Evolutionary conservation across 1,140 invertebrate species (phyloP), one percentile per base, ranked within the genome.

Genomic region (Brachionus koreanus): DNA sequence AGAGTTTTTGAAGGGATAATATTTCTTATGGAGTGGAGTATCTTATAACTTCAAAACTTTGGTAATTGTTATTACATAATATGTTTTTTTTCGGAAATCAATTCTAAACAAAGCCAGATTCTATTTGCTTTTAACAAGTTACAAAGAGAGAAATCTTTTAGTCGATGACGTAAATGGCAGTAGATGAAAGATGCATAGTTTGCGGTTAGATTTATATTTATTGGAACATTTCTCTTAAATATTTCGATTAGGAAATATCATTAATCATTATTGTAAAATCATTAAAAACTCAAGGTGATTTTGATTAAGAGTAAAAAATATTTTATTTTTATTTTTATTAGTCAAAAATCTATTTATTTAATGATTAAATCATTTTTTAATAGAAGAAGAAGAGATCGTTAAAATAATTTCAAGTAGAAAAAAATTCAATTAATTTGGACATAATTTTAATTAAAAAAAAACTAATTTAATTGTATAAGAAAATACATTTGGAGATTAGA

Each of bases 251-350:
- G 33, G 29, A 33, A 65, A n/a, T 13, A 65, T 65, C 63, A 65
- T 65, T 65, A 65, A 65, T 65, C 63, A 65, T 65, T 65, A 65
- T 65, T 65, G 61, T 33, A 65, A 65, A 65, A 33, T n/a, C 25
- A 65, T 65, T n/a, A 33, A 65, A 25, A 57, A 57, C 49, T 57
- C 49, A 57, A 16, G 49, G 49, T 57, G 49, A 57, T 57, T 57
- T 57, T 57, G 49, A 57, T 57, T 19, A 57, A 57, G 16, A 57
- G 19, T 57, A 57, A 57, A n/a, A 57, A 19, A 57, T 57, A 33
- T 65, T 65, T 65, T 65, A 65, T 65, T 25, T n/a, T 65, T 25
- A 65, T 65, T 33, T 29, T 57, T 57, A 57, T 57, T 23, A 57
- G 49, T 57, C 49, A 57, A 19, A 57, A 57, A 57, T 57, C 16